Base-by-base conservation (phyloP, 2,888 invertebrate species). In the Trachelus iudaicus region DNA sequence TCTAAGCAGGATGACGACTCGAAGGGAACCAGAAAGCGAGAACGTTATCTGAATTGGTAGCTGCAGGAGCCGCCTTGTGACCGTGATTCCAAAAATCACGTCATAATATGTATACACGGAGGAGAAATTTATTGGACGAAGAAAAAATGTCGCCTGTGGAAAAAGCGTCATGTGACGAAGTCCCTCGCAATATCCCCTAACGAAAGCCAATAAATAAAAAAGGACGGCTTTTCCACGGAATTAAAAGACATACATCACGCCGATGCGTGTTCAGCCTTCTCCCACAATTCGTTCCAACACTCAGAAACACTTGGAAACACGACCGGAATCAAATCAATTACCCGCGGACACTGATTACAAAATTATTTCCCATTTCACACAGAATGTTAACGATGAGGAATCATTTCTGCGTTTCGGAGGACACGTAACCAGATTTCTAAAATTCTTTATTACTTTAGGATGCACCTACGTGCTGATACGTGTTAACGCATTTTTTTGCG, bases 171-270 rank as follows among this genome's bases (percentile, higher is more conserved):
- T n/a, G 68, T 87, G 88, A 88, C 89, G 81, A 86, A 87, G 85
- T 85, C 85, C 83, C 85, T 85, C 83, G 89, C 87, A 89, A 89
- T 89, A 89, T 88, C 88, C 87, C 83, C 85, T 85, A 87, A 87
- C 88, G 83, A 87, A 87, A 84, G 87, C 87, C 88, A 88, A 89
- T 89, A 89, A 89, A 89, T 89, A 78, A 75, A 89, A 35, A 89
- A 89, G 85, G 83, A 87, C 85, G 84, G 81, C 83, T 86, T 84
- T 81, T 81, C 83, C 84, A 79, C 85, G 87, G 86, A 89, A 89
- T 89, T 89, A 89, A 89, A 89, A 89, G 87, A 84, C 89, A 89
- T 89, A 88, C 83, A 89, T 89, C 89, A 89, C 87, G 83, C 82
- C 81, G 83, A 33, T 71, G 71, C 13, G 71, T 71, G 56, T 56